phyloP scores from a whole-genome alignment of 1,140 invertebrate species.

The Rhynchophorus ferrugineus region DNA sequence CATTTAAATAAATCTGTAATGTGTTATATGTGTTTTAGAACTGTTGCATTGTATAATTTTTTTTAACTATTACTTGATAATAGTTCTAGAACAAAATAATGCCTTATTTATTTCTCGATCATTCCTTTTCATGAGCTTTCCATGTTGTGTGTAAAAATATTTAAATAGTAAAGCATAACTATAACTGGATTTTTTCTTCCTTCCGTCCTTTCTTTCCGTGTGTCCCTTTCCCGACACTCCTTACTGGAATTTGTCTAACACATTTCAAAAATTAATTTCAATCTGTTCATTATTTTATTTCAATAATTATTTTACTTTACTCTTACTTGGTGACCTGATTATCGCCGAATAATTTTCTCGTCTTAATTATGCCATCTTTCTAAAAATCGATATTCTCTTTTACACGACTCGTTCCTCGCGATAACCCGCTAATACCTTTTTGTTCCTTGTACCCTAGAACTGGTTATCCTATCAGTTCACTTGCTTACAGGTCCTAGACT shows the following conservation, averaged over 20 bases:
- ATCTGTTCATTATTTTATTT: slow-evolving; percentile 5
- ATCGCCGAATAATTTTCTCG: too few species aligned
- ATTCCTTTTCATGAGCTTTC: not conserved
- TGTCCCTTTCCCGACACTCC: not conserved
- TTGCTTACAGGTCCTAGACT: slow-evolving; percentile 84
- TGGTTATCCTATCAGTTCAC: slow-evolving; percentile 87
- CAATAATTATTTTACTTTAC: too few species aligned
- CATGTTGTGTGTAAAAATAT: slow-evolving; percentile 7
- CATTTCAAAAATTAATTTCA: not conserved
- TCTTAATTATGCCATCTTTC: too few species aligned
- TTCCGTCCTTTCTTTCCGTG: slow-evolving; percentile 5
- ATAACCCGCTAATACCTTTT: slow-evolving; percentile 8
- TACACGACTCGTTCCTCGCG: too few species aligned
- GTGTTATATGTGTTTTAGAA: too few species aligned
- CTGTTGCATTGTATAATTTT: too few species aligned
- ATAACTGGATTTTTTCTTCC: slow-evolving; percentile 17
- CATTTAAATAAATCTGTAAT: too few species aligned
- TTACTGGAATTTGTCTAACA: not conserved
- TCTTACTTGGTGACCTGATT: too few species aligned
- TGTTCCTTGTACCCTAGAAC: slow-evolving; percentile 50
- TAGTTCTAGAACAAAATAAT: too few species aligned
- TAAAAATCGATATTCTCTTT: too few species aligned
- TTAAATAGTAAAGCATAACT: slow-evolving; percentile 9
- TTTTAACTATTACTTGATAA: too few species aligned
- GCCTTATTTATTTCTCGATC: too few species aligned